These are phyloP conservation scores for Anguilla megastoma DNA, from an alignment of 2,797 vertebrate species.

Conservation along the genomic window DNA sequence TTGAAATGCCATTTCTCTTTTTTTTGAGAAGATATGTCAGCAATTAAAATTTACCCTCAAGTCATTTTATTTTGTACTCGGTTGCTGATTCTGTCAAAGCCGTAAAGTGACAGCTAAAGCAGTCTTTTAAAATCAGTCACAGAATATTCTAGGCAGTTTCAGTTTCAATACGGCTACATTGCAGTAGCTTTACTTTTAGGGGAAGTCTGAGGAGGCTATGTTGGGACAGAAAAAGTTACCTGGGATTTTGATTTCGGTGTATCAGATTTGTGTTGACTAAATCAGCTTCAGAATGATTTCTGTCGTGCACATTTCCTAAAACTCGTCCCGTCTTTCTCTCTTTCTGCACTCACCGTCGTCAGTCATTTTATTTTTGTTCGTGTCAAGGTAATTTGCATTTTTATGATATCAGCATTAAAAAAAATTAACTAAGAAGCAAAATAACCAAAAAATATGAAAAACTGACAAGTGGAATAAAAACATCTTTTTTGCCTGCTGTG, in stretches of 20 bases:
- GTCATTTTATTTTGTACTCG: constrained; percentile 17
- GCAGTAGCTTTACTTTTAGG: background rate
- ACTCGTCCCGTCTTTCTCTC: background rate
- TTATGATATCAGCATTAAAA: background rate
- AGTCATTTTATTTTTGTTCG: background rate
- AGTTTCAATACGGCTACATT: background rate
- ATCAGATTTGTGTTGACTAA: constrained; percentile 1
- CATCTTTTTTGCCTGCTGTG: background rate
- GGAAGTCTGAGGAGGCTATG: background rate
- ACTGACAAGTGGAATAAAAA: background rate
- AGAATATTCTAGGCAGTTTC: background rate
- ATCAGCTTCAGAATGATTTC: background rate
- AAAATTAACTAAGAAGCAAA: background rate
- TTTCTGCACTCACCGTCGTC: background rate
- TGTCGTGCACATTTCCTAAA: background rate
- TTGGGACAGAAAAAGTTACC: constrained; percentile 1
- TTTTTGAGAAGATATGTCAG: constrained; percentile 12
- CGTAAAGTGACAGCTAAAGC: constrained; percentile 10
- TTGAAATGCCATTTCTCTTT: constrained; percentile 45
- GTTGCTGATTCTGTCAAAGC: constrained; percentile 16
- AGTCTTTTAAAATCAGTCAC: background rate
- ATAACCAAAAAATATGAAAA: background rate
- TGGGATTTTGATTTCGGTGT: background rate
- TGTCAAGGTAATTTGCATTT: background rate
- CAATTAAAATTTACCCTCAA: constrained; percentile 22